These are phyloP conservation scores for Caranx melampygus DNA, from an alignment of 2,113 vertebrate genomes.

Conservation along the genomic window DNA sequence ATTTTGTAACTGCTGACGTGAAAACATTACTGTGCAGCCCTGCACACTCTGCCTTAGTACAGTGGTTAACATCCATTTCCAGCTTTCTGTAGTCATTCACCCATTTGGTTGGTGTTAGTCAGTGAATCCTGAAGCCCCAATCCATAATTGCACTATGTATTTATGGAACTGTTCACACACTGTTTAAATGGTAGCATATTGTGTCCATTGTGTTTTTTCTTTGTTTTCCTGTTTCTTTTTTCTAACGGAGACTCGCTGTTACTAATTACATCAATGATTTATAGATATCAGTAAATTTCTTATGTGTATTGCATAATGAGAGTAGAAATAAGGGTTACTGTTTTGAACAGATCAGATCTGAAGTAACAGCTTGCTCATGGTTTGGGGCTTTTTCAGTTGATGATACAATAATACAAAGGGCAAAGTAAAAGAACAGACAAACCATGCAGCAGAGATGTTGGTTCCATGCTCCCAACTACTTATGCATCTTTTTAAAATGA, in stretches of 20 bases:
- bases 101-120: conserved; percentile 21
- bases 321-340: neutral
- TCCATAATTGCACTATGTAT: conserved; percentile 1
- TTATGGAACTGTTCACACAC: neutral
- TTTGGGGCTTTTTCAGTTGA: conserved; percentile 32
- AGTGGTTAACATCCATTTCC: conserved; percentile 19
- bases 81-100: conserved; percentile 46
- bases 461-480: conserved; percentile 35
- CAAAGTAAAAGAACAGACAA: conserved; percentile 23
- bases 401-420: conserved; percentile 1
- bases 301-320: neutral
- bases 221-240: neutral
- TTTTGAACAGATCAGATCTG: neutral
- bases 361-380: conserved; percentile 2
- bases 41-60: neutral
- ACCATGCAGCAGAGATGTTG: conserved; percentile 83
- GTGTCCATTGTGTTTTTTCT: neutral
- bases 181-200: neutral
- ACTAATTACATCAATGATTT: neutral
- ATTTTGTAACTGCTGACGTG: conserved; percentile 28
- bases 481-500: conserved; percentile 35
- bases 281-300: conserved; percentile 2
- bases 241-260: neutral
- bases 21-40: conserved; percentile 6
- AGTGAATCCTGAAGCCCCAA: neutral